phyloP scores from a whole-genome alignment of 2,797 vertebrate species.

The Leucoraja ocellata region DNA sequence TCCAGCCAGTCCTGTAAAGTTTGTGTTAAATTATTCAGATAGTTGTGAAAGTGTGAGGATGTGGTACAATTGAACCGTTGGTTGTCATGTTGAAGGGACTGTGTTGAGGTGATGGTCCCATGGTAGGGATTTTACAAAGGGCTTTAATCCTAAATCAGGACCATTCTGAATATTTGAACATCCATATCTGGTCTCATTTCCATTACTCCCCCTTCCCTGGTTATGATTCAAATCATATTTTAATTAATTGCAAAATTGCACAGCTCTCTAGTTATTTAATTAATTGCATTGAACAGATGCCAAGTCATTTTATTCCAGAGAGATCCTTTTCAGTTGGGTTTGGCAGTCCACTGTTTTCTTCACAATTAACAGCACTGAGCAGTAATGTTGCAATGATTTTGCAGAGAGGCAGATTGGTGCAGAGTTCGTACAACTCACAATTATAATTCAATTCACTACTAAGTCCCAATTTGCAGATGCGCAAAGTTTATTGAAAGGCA shows the following conservation, averaged over 20 bases:
- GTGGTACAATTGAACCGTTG: neutral
- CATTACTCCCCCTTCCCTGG: conserved; percentile 38
- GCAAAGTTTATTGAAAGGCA: conserved; percentile 16
- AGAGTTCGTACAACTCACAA: neutral
- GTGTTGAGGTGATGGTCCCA: neutral
- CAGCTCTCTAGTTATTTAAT: conserved; percentile 10
- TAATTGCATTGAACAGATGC: neutral
- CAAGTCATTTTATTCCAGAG: neutral
- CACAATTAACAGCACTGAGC: neutral
- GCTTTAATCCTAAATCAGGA: conserved; percentile 31
- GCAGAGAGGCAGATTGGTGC: neutral
- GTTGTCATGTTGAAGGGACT: neutral
- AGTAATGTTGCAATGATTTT: neutral
- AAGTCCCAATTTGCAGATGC: neutral
- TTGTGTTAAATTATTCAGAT: neutral
- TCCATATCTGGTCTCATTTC: conserved; percentile 40
- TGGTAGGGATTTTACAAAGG: neutral
- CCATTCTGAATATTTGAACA: conserved; percentile 41
- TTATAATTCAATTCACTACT: neutral
- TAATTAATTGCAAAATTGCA: conserved; percentile 41
- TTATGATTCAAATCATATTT: conserved; percentile 36
- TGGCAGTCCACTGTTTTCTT: neutral
- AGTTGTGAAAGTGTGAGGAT: neutral
- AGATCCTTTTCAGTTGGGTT: neutral
- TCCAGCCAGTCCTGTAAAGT: neutral